Base-by-base conservation (phyloP, 2,797 vertebrate species). In the Natrix natrix region DNA sequence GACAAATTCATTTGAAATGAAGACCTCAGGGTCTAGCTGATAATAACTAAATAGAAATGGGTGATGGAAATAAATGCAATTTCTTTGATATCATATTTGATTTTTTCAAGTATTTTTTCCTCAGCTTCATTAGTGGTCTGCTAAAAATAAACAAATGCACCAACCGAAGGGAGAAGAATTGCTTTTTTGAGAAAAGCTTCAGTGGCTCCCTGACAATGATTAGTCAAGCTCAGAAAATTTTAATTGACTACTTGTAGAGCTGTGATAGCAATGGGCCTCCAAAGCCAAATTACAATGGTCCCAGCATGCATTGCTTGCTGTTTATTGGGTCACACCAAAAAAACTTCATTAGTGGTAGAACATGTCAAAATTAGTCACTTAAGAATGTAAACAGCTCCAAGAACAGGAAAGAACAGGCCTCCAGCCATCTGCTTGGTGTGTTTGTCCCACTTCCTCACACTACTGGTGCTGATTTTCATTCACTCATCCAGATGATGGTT, bases 351-450 rank as follows among this genome's bases (percentile, higher is more conserved):
- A 97, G 94, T 95, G 92, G 94, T 96, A 95, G 56, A 97, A 97
- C 96, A 96, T 95, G 97, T 97, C 97, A 97, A 97, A 97, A 97
- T 97, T 95, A 98, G 97, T 97, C 97, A 96, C 97, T 97, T 97
- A 97, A 96, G 97, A 97, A 95, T 96, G 97, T 97, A 97, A 97
- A 97, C 97, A 97, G 96, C 95, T 95, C 96, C 92, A 93, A 97
- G 96, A 98, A 96, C 97, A 97, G 96, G 95, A 95, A 94, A 0
- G 91, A 96, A 96, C 95, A 94, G 96, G 94, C 96, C 94, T 96
- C 94, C 32, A 89, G 97, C 97, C 98, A 98, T 98, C 98, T 98
- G 98, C 95, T 98, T 97, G 52, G 89, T 94, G 94, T 92, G 93
- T 96, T 94, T 88, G 91, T 97, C 95, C 94, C 11, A 28, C 83